phyloP scores from a whole-genome alignment of 2,888 invertebrate genomes.

The Nipponacmea schrenckii region DNA sequence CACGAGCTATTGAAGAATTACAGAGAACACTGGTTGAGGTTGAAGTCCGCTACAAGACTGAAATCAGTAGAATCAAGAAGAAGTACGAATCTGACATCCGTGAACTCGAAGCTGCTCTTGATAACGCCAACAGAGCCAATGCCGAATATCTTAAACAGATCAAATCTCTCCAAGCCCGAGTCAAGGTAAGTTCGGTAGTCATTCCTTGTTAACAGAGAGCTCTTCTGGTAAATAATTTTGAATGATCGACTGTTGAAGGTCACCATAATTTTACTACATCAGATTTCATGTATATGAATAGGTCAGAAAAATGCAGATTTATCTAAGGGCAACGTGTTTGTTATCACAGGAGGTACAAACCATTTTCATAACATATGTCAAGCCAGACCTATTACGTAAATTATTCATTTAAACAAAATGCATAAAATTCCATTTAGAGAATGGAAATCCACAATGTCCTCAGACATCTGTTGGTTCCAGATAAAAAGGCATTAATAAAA shows the following conservation, averaged over 20 bases:
- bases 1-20: conserved; percentile 67
- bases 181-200: conserved; percentile 72
- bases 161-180: conserved; percentile 94
- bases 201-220: background rate
- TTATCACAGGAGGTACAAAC: no score
- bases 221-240: background rate
- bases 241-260: background rate
- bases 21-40: conserved; percentile 67
- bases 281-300: background rate
- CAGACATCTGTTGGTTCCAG: no score
- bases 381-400: no score
- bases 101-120: conserved; percentile 74
- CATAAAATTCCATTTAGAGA: no score
- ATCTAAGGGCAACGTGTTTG: no score
- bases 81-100: conserved; percentile 67
- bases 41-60: conserved; percentile 67
- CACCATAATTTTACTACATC: background rate
- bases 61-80: conserved; percentile 67
- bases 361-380: no score
- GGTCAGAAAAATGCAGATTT: no score
- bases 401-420: no score
- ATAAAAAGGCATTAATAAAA: no score
- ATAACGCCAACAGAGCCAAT: conserved; percentile 93
- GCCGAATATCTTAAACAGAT: conserved; percentile 89
- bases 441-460: no score